Evolutionary conservation across 2,797 vertebrate genomes (phyloP), one percentile per base, ranked within the genome.

Genomic region (Adrianichthys oophorus): DNA sequence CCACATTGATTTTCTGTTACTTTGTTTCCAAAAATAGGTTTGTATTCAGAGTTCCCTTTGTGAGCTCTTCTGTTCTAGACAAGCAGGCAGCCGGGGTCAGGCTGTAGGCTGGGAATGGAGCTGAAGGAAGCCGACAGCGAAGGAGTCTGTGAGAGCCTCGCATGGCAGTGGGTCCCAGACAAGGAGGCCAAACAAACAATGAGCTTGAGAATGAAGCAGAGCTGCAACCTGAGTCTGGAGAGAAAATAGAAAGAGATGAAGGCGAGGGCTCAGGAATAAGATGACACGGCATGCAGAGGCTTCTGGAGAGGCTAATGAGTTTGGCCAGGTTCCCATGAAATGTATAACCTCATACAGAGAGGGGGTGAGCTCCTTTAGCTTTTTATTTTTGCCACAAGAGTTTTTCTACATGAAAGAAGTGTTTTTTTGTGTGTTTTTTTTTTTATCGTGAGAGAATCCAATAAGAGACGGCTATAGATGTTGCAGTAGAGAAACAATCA

Each of bases 1-100:
- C 51, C 54, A 50, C 58, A 85, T 83, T 80, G 83, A 89, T 89
- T 89, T 87, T 59, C 78, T 80, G 65, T 83, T 83, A 70, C 74
- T 76, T 78, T 82, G 81, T 48, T 75, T 86, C 79, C 62, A 76
- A 76, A 57, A 87, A 87, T 88, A 87, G 82, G 68, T 48, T 65
- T 42, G 56, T 56, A 56, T 40, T 47, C 59, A 1, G 15, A 46
- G 58, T 79, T 81, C 70, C 72, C 44, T 48, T 78, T 70, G 82
- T 64, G 67, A 52, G 52, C 65, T 52, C 72, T 72, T 70, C 62
- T 68, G 70, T 71, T 60, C 56, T 37, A 72, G 82, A 72, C 80
- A 56, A 80, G 76, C 68, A 74, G 58, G 51, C 72, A 49, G 73
- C 52, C 5, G 62, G 53, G 65, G 69, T 62, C 65, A 65, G 63